Base-by-base conservation (phyloP, 1,140 invertebrate species). In the Drosophila mojavensis region DNA sequence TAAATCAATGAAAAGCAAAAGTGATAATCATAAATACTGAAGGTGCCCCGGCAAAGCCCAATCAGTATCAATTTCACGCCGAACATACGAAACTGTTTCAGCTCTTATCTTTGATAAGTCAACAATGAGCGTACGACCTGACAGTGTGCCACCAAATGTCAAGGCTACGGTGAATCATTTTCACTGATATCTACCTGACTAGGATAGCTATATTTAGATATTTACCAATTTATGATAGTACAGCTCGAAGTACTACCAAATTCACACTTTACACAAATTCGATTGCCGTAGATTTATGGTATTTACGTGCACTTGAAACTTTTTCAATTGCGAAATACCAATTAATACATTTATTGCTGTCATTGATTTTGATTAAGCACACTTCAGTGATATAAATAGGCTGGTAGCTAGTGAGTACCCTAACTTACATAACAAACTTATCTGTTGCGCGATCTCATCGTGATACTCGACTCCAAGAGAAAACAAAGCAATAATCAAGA, bases 61-160 rank as follows among this genome's bases (percentile, higher is more conserved):
- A 75, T 70, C 67, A 75, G 70, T 75, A 75, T 64, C 60, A 75
- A 70, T 70, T 75, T 70, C 60, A 54, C 28, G 45, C 30, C 5
- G 28, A 67, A 67, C 48, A 43, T 73, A 24, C 20, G 17, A 7
- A 47, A 6, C 43, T 47, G 43, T 1, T 17, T 47, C 41, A 50
- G 50, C n/a, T 50, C 53, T 69, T 74, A 74, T 69, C 71, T 33
- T 5, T 39, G 45, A 54, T 26, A 33, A 51, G 36, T 43, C 48
- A 5, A 45, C 36, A 48, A 30, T 60, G 55, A 20, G 56, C 70
- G 56, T 73, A 64, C 50, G 64, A 73, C 48, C 63, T 51, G 36
- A 41, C 54, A 48, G 15, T 30, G 24, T 28, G 30, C 47, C 55
- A 50, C 47, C 43, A 28, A 50, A 36, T 50, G 65, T 62, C 71